phyloP scores from a whole-genome alignment of 2,888 invertebrate genomes.

The Apamea sordens region DNA sequence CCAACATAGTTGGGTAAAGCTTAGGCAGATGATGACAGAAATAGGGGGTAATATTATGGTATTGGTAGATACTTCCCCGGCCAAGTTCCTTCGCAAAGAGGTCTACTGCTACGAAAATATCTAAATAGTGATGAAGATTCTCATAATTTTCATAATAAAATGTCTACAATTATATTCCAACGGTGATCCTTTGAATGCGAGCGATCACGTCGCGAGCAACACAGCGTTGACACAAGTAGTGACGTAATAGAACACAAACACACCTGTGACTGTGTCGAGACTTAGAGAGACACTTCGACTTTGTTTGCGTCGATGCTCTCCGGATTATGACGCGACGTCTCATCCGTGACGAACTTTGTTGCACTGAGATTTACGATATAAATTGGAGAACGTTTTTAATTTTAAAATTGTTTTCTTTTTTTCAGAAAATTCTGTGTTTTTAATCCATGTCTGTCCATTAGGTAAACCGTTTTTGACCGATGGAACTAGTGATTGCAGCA shows the following conservation, averaged over 20 bases:
- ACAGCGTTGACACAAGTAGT: conserved; percentile 51
- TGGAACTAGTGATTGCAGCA: too few relatives aligned
- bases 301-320: conserved; percentile 67
- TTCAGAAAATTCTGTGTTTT: neutral
- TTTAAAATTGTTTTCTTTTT: neutral
- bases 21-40: neutral
- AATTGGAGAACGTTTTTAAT: neutral
- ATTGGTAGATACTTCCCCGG: neutral
- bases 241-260: conserved; percentile 81
- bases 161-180: neutral
- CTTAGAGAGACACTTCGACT: conserved; percentile 61
- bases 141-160: neutral
- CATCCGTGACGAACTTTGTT: conserved; percentile 49
- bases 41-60: neutral
- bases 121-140: neutral
- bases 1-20: too few relatives aligned
- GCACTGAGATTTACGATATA: conserved; percentile 33
- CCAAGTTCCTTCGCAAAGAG: neutral
- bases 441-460: too few relatives aligned
- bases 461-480: too few relatives aligned
- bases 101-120: neutral
- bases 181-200: neutral
- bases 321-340: conserved; percentile 22
- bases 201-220: conserved; percentile 19
- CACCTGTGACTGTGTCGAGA: conserved; percentile 71